These are phyloP conservation scores for Chironomus tentans DNA, from an alignment of 2,888 invertebrate genomes.

Conservation along the genomic window DNA sequence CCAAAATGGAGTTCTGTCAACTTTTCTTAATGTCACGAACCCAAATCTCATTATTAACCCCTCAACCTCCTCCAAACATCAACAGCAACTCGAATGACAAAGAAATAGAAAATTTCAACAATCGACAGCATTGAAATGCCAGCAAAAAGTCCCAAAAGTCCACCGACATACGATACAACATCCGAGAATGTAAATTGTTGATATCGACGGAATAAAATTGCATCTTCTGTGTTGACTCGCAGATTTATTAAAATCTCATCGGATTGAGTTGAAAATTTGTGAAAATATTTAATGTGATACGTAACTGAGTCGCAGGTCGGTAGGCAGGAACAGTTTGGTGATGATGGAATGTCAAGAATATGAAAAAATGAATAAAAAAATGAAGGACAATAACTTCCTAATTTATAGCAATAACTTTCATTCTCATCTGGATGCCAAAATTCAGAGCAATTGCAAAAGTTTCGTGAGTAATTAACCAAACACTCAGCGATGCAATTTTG, in stretches of 20 bases:
- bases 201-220: not conserved
- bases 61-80: too few species aligned
- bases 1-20: too few species aligned
- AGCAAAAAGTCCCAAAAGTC: not conserved
- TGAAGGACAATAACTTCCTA: too few species aligned
- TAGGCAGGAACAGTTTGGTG: not conserved
- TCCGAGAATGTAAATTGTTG: not conserved
- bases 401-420: too few species aligned
- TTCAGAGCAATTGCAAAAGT: too few species aligned
- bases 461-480: too few species aligned
- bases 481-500: not conserved
- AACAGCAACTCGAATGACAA: not conserved
- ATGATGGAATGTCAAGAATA: too few species aligned
- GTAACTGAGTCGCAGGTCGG: not conserved
- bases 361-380: too few species aligned
- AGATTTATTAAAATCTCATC: not conserved
- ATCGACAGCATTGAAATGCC: not conserved
- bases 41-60: too few species aligned
- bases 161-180: not conserved
- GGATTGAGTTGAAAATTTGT: not conserved
- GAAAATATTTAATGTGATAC: not conserved
- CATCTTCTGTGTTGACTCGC: not conserved
- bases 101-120: not conserved
- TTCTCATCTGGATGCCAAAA: too few species aligned
- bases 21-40: too few species aligned